Conservation (phyloP, 1,140 invertebrate genomes). For the Lutraria rhynchaena region DNA sequence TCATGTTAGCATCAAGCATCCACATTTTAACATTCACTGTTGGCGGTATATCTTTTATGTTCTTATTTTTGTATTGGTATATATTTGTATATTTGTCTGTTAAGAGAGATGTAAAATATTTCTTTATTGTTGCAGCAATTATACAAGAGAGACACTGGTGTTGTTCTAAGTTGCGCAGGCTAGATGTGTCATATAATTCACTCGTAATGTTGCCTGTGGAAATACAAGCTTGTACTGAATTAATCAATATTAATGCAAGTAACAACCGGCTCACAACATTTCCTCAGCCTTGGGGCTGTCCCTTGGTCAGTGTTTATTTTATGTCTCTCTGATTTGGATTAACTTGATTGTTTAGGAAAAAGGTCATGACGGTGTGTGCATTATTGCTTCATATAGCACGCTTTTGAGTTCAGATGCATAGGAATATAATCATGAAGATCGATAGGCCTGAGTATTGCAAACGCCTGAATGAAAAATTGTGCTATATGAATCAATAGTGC, state of each 20-base stretch:
- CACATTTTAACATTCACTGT: no score
- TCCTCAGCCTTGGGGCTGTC: conserved; percentile 71
- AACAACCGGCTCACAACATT: conserved; percentile 70
- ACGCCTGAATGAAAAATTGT: no score
- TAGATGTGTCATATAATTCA: conserved; percentile 71
- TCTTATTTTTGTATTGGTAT: neutral
- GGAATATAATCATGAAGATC: no score
- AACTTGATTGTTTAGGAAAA: no score
- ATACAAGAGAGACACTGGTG: conserved; percentile 48
- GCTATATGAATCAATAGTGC: no score
- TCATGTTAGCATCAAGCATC: no score
- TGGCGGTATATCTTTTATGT: no score
- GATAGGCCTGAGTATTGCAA: no score
- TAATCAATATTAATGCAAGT: conserved; percentile 62
- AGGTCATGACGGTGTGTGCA: no score
- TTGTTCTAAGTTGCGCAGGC: conserved; percentile 58
- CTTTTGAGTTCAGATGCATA: no score
- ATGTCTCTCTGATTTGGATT: no score
- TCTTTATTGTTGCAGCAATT: conserved; percentile 18
- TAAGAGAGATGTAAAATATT: neutral
- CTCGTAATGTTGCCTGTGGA: conserved; percentile 67
- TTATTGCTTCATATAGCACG: no score
- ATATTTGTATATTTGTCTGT: neutral
- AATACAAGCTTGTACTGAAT: conserved; percentile 59
- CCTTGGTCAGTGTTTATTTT: conserved; percentile 68